Evolutionary conservation across 64 coral and sea anemone species (phyloP), one percentile per base, ranked within the genome.

Genomic region (Montipora cactus): DNA sequence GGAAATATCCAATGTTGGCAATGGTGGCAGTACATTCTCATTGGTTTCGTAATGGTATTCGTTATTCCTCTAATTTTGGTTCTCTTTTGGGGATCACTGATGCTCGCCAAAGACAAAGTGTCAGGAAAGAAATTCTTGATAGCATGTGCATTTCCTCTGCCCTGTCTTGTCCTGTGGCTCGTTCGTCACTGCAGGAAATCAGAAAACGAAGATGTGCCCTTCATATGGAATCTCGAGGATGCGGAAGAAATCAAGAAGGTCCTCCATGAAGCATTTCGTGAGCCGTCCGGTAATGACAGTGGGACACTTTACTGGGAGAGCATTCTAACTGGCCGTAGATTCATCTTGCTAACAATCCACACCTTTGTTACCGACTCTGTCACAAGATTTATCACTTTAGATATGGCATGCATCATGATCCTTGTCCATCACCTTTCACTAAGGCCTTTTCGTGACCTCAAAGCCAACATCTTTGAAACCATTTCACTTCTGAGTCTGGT

Each of bases 251-350:
- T 95, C 14, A 71, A 86, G 49, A 58, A 91, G 59, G 91, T 91
- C 49, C 91, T 98, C 13, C 89, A 87, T 45, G 97, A 88, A 5
- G 91, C 97, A 57, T 98, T 96, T 49, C 81, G 94, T n/a, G 19
- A 14, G 58, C 55, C 77, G 2, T 44, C 72, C 45, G 67, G 50
- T 7, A 68, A 84, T 0, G 12, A 22, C 16, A 47, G 61, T 12
- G 97, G 91, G 5, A 75, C 88, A 8, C 67, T 95, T 37, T 98
- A 98, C 83, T 98, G 97, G 97, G 94, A 98, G 88, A 98, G 97
- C 59, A 87, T 98, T 23, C 66, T 98, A 61, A 95, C 88, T 64
- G 91, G 87, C 1, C 87, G 97, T 11, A 77, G 94, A 8, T 92
- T 98, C 47, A 25, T 98, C 1, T 44, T 98, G 14, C 55, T 98